Base-by-base conservation (phyloP, 2,113 vertebrate genomes). In the Acanthisitta chloris region DNA sequence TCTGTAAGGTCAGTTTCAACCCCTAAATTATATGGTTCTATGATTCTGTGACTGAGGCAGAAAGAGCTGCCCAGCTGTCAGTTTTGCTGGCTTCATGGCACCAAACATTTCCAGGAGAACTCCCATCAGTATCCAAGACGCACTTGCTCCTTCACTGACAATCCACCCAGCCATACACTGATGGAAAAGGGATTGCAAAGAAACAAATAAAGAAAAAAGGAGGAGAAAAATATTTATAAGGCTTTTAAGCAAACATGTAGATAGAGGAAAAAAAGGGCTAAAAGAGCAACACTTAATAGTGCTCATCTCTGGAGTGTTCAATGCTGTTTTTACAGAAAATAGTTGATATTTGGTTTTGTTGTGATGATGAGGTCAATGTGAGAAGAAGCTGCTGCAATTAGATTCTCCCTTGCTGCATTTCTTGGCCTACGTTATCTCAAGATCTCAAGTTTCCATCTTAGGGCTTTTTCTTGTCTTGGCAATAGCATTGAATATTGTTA, bases 391-490 rank as follows among this genome's bases (percentile, higher is more conserved):
- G 29, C 17, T 93, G 81, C 43, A 49, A 10, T 28, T 42, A n/a
- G 29, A 19, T 23, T 33, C 64, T 31, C 78, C 59, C 71, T 1
- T 16, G 33, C 48, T 66, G 64, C 59, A 55, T 83, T 71, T 87
- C 61, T 73, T 12, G 18, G 34, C 54, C 67, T 79, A 1, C 86
- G 84, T 79, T 61, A 81, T 90, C 52, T 86, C 51, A 28, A 78
- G 51, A 52, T 78, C 65, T 87, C 77, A 34, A 66, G 59, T 92
- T 96, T 58, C 77, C 79, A 43, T 77, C 52, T 52, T 36, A 46
- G 23, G 83, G 65, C 81, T 90, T 83, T 87, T 78, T 76, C 61
- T 40, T 42, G 46, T 70, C 64, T 87, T 64, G 88, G 91, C 52
- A 69, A 38, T 81, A 73, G 58, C 73, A n/a, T 33, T 54, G 52